Evolutionary conservation across 2,888 invertebrate species (phyloP), one percentile per base, ranked within the genome.

Genomic region (Venusia cambrica): DNA sequence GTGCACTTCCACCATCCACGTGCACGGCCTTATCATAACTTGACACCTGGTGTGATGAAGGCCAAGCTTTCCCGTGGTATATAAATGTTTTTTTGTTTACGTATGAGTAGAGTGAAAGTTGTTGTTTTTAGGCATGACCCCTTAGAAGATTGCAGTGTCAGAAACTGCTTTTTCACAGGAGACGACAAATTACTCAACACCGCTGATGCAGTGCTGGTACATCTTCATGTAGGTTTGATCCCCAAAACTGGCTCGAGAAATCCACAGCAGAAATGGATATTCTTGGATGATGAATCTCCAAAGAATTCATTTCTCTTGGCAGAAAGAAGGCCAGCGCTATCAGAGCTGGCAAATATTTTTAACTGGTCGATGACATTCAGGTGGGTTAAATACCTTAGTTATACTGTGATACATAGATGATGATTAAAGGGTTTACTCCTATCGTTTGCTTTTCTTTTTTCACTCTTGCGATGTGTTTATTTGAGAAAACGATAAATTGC

Each of bases 291-390:
- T 49, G 93, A 93, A 68, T 90, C 92, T 7, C 92, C 93, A 0
- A 57, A 60, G 4, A 75, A 92, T 50, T 87, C 90, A 0, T 92
- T 92, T 55, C 56, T 88, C 0, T 48, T 79, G 17, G 53, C 77
- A 0, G 57, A 57, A 3, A 52, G 51, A 4, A 62, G 60, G 17
- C 73, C 78, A 1, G 54, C 85, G 1, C 29, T 69, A 6, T 54
- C 61, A 1, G 65, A 85, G 12, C 88, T 90, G 48, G 83, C 90
- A 40, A 87, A 89, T 5, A 44, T 91, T n/a, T 94, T 92, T 54
- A 92, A 92, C 60, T 92, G 92, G 92, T 91, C 92, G 0, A 92
- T 92, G 91, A 89, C 89, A 1, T 92, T 90, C 59, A 84, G 89
- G 89, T 92, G 62, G 48, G 37, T 38, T 10, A n/a, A n/a, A n/a